phyloP scores from a whole-genome alignment of 2,888 invertebrate species.

The Muscina levida region DNA sequence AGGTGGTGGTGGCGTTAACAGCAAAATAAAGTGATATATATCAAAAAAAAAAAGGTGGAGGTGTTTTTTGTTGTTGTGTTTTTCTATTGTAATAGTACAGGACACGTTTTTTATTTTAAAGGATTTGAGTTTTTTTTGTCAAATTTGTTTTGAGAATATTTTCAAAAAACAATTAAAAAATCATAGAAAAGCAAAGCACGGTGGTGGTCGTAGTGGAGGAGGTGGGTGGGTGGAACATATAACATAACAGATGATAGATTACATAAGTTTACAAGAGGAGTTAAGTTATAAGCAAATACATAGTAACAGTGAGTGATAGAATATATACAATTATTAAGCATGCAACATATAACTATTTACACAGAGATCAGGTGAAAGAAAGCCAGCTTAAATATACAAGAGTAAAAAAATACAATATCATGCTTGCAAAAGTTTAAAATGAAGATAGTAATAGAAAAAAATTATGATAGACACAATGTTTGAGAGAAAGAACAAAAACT shows the following conservation, averaged over 20 bases:
- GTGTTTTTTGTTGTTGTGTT: too few relatives aligned
- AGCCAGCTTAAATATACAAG: background rate
- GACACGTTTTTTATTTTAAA: background rate
- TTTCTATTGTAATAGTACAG: too few relatives aligned
- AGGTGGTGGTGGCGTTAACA: constrained; percentile 49
- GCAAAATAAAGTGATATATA: constrained; percentile 40
- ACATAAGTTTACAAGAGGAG: background rate
- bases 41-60: constrained; percentile 17
- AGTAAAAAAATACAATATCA: too few relatives aligned
- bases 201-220: background rate
- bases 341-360: background rate
- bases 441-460: background rate
- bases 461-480: background rate
- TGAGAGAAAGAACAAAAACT: background rate
- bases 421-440: too few relatives aligned
- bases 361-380: background rate
- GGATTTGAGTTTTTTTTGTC: background rate
- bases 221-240: background rate
- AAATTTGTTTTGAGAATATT: constrained; percentile 18
- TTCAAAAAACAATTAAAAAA: background rate
- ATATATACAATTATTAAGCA: background rate
- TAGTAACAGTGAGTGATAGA: too few relatives aligned
- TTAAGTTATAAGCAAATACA: background rate
- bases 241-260: constrained; percentile 32
- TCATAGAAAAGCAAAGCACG: constrained; percentile 58